Base-by-base conservation (phyloP, 2,113 vertebrate species). In the Rallus limicola region DNA sequence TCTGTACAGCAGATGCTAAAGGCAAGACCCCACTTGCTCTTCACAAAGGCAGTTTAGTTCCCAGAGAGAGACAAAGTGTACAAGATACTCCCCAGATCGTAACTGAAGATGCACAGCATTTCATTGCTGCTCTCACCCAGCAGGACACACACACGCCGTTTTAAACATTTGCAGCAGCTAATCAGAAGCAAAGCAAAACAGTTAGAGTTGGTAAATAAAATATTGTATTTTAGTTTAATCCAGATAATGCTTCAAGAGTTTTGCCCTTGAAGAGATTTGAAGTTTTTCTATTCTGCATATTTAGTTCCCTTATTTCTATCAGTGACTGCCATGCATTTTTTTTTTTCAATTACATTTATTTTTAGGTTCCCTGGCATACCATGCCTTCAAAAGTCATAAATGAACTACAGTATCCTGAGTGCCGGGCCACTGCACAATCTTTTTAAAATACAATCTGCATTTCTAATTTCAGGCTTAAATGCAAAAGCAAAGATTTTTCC, bases 401-500 rank as follows among this genome's bases (percentile, higher is more conserved):
- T 40, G 63, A 95, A 86, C 34, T 58, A 38, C 26, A 10, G 8
- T 60, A 71, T 91, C 20, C 40, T 34, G 9, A 46, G 12, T 38
- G 17, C 42, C 72, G 58, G 76, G 48, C 53, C 26, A 46, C 71
- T 68, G 16, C 26, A 58, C 23, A 74, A 28, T 53, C 9, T 76
- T 86, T 38, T 48, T 63, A 92, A 95, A 90, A 62, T 40, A 36
- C 10, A 69, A 82, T 60, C 23, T 67, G 11, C 2, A 6, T 71
- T 81, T 89, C 34, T 92, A 80, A 85, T 82, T 90, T 90, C n/a
- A 81, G 31, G 13, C 72, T 76, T 69, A 96, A 80, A 86, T 67
- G 23, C 16, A 80, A 68, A 74, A 76, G 6, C 26, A 42, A 50
- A 50, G 40, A 64, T 59, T 62, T 71, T 72, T 80, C 33, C 80